Percentiles rank a stretch among this genome's conserved stretches.
Conservation (phyloP, 2,797 vertebrate species). For the Oreochromis grahami region DNA sequence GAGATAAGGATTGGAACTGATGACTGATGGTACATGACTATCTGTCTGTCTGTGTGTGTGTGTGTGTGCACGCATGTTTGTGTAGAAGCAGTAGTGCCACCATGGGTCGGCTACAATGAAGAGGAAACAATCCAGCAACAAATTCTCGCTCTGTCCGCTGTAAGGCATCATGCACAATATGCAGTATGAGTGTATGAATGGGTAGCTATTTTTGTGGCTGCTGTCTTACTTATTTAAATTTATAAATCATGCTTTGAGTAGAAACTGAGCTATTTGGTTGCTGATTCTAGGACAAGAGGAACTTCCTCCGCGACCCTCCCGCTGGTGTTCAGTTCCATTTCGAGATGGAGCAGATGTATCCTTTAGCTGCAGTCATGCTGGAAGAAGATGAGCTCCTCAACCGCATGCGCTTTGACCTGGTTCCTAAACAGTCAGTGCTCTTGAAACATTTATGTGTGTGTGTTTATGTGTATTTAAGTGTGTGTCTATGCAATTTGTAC, state of each 20-base stretch:
- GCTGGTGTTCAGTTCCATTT: slow-evolving; percentile 96
- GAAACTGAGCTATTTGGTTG: not conserved
- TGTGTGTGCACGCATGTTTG: not conserved
- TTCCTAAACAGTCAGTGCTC: slow-evolving; percentile 90
- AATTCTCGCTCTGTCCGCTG: slow-evolving; percentile 93
- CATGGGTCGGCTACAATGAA: slow-evolving; percentile 95
- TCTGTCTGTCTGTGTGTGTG: not conserved
- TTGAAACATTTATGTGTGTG: not conserved
- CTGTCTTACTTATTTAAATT: not conserved
- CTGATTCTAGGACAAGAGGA: slow-evolving; percentile 86
- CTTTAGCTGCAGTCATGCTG: slow-evolving; percentile 91
- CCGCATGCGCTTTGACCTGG: slow-evolving; percentile 95
- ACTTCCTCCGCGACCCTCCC: slow-evolving; percentile 94
- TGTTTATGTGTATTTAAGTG: not conserved
- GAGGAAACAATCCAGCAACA: slow-evolving; percentile 98
- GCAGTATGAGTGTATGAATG: not conserved
- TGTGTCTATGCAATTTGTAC: not conserved
- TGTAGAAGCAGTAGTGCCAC: slow-evolving; percentile 88
- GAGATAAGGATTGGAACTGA: not conserved
- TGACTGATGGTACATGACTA: not conserved
- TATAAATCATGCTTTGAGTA: not conserved
- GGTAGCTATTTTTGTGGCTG: fast-evolving
- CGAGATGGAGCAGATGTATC: slow-evolving; percentile 94
- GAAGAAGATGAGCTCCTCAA: slow-evolving; percentile 96
- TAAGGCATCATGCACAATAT: slow-evolving; percentile 44